These are phyloP conservation scores for Lethenteron camtschaticum DNA, from an alignment of 2,113 vertebrate genomes.

Conservation along the genomic window DNA sequence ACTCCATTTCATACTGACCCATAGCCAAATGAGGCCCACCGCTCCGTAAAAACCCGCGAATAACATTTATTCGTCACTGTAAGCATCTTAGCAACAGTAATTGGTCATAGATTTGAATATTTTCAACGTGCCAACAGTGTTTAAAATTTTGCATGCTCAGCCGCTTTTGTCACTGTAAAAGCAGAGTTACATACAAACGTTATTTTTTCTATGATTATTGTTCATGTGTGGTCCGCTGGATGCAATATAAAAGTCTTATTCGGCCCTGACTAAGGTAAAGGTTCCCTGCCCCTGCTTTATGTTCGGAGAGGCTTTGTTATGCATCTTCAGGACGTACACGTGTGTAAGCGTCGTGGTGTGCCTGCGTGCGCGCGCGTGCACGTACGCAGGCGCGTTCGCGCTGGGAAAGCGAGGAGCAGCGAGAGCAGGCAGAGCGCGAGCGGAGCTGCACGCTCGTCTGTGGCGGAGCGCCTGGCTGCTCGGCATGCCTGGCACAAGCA, in stretches of 20 bases:
- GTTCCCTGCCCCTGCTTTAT: not conserved
- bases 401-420: constrained; percentile 24
- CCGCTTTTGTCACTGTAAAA: no score
- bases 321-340: not conserved
- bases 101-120: not conserved
- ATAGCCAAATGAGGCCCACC: not conserved
- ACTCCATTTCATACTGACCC: not conserved
- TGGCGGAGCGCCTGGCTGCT: constrained; percentile 29
- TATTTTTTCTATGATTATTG: no score
- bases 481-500: constrained; percentile 38
- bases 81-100: not conserved
- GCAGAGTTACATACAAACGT: no score
- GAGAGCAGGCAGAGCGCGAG: constrained; percentile 35
- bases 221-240: no score
- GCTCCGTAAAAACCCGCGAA: not conserved
- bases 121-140: no score
- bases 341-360: not conserved
- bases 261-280: not conserved
- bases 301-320: not conserved
- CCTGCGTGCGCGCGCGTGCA: not conserved
- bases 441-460: constrained; percentile 28
- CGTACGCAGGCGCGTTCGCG: not conserved
- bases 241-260: no score
- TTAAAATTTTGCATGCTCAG: no score
- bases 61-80: constrained; percentile 6